Base-by-base conservation (phyloP, 2,113 vertebrate species). In the Hystrix brachyura region DNA sequence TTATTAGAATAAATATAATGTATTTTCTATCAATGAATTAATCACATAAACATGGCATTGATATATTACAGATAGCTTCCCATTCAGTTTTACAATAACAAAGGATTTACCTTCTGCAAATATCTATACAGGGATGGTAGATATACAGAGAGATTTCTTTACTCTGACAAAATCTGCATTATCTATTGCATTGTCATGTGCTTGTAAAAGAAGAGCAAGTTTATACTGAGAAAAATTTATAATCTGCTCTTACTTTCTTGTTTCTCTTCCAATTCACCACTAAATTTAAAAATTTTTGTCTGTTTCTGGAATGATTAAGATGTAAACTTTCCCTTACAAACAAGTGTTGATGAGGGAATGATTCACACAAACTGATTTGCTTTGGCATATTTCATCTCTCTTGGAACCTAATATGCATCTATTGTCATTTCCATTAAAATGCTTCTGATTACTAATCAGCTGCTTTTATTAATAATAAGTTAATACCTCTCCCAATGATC, bases 371-470 rank as follows among this genome's bases (percentile, higher is more conserved):
- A 87, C 62, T 93, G 60, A 96, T 97, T 97, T 94, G 23, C 78
- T 86, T 60, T 89, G 85, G 83, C 78, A 81, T 85, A 86, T 92
- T 94, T 95, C 85, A 59, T 85, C 85, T 95, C 34, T 79, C 82
- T 96, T 62, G 7, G 21, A 82, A 46, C 0, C 27, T 95, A 84
- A 95, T 91, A 95, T 91, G 38, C 78, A 96, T 95, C 72, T 93
- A 46, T 86, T 95, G 14, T 93, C 82, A 97, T 96, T 96, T 96
- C 34, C 91, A 94, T 97, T 53, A 96, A 97, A 97, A 96, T 80
- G 32, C 27, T 89, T 94, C 74, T 97, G 96, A 96, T 97, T 96
- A 89, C 85, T 97, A 91, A 97, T 97, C 88, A 96, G 67, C 27
- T 7, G 0, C 80, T 96, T 95, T 95, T 94, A 96, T 92, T 96